Base-by-base conservation (phyloP, 2,888 invertebrate species). In the Nymphalis c-album region DNA sequence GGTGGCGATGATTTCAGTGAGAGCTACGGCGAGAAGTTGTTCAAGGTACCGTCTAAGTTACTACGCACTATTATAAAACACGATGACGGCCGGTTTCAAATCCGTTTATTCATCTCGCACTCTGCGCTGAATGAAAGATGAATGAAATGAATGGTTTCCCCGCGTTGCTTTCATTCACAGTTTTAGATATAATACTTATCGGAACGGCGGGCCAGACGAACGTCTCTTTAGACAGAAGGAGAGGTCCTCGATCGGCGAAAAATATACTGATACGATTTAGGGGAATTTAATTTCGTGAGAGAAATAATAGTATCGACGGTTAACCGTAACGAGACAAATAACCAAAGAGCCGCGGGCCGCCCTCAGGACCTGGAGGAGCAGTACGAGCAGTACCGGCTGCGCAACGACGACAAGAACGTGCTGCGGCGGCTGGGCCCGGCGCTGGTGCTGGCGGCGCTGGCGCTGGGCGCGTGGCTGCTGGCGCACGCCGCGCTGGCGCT, bases 401-500 rank as follows among this genome's bases (percentile, higher is more conserved):
- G 98, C 93, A 99, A 99, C 90, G 98, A 99, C 82, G 96, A 97
- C 83, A 99, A 99, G 94, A 99, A 99, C 88, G 95, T 99, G 72
- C 97, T 98, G 90, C 97, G 97, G 85, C 96, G 98, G 72, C 97
- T 98, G 60, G 94, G 98, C 79, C 99, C 99, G 45, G 98, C 99
- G 17, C 96, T 96, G 26, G 97, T 98, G 65, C 96, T 98, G 85
- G 96, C 96, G 80, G 95, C 95, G 35, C 90, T 98, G 76, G 96
- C 97, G 76, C 94, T 98, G 74, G 89, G 95, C 68, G 96, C 96
- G 85, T 99, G 98, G 86, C 92, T 98, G 79, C 83, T 96, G 71
- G 96, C 97, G 65, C 96, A 96, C 78, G 85, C 97, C 77, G 96
- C 96, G 80, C 95, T 95, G 61, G 89, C 96, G 48, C 81, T 97